Evolutionary conservation across 2,113 vertebrate genomes (phyloP).

Genomic region (Craseonycteris thonglongyai): DNA sequence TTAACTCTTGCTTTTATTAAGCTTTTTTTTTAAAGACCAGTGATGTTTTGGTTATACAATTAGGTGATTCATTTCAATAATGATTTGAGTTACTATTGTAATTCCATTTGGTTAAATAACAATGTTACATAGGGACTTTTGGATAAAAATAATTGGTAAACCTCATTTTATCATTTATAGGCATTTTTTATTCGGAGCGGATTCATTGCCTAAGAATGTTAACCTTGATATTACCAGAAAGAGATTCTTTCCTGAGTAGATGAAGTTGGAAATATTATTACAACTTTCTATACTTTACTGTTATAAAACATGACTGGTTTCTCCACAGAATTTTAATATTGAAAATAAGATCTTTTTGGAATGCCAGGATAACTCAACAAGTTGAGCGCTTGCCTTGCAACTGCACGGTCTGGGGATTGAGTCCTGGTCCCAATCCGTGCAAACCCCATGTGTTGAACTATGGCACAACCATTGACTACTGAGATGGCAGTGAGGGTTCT

Average conservation of each 20-base stretch:
- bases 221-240: background rate
- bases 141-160: background rate
- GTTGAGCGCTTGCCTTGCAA: too few species aligned
- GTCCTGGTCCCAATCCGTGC: too few species aligned
- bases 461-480: too few species aligned
- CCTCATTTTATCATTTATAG: background rate
- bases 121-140: background rate
- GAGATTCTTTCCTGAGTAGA: background rate
- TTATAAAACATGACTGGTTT: background rate
- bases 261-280: background rate
- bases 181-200: background rate
- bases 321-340: background rate
- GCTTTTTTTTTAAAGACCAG: background rate
- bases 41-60: background rate
- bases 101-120: slow-evolving; percentile 30
- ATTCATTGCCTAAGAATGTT: background rate
- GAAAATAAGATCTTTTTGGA: background rate
- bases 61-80: background rate
- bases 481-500: too few species aligned
- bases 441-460: too few species aligned
- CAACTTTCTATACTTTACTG: background rate
- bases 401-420: too few species aligned
- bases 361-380: too few species aligned
- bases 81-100: background rate
- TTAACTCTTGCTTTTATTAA: slow-evolving; percentile 28